Evolutionary conservation across 2,888 invertebrate genomes (phyloP), one percentile per base, ranked within the genome.

Genomic region (Sinelater perroti): DNA sequence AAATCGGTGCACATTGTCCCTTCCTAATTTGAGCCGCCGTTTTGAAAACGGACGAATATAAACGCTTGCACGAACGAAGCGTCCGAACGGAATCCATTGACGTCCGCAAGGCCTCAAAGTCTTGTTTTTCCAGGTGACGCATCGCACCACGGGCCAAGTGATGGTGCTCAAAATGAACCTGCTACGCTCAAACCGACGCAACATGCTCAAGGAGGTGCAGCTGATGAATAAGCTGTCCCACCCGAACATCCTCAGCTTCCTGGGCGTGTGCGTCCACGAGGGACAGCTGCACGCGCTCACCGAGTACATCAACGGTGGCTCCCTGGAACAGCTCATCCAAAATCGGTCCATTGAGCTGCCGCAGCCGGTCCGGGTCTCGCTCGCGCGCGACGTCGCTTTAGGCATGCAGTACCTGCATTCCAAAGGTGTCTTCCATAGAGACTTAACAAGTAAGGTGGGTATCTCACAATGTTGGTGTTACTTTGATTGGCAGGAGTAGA

Each of bases 121-220:
- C 8, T 30, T 30, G 16, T 18, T 10, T 30, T 57, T 85, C 35
- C 83, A 94, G 93, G 96, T 95, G 77, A 94, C 93, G 65, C 96
- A 97, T 82, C 89, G 90, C 78, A 89, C 90, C 68, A 94, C 95
- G 52, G 92, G 92, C 70, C 89, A 95, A 78, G 93, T 95, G 75
- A 97, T 97, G 96, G 97, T 96, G 79, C 87, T 97, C 74, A 97
- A 97, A 82, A 95, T 93, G 92, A 94, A 97, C 83, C 89, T 94
- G 80, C 88, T 93, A 76, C 87, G 92, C 63, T 93, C 95, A 70
- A 96, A 97, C 83, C 86, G 96, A 73, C 93, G 93, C 70, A 95
- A 94, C 82, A 97, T 97, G 91, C 85, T 97, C 72, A 92, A 95
- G 75, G 97, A 97, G 82, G 96, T 96, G 66, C 95, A 97, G 82